Evolutionary conservation across 1,140 invertebrate species (phyloP).

Genomic region (Drosophila aff.): DNA sequence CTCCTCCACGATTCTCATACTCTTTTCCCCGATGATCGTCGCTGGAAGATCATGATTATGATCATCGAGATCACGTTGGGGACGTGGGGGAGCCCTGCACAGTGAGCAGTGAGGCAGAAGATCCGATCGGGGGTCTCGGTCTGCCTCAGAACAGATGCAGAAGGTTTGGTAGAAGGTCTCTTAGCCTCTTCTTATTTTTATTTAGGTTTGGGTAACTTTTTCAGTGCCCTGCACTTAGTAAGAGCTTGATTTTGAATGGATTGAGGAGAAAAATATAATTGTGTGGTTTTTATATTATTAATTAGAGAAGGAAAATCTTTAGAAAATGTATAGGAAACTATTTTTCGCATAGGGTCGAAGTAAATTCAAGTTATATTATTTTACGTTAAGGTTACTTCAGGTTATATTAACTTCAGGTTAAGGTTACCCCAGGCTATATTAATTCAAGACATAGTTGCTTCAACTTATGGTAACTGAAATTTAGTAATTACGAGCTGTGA

Average conservation of each 20-base stretch:
- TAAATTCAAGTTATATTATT: too few species aligned
- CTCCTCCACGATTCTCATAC: slow-evolving; percentile 12
- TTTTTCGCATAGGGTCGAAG: neutral
- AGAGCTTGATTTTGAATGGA: neutral
- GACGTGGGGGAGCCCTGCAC: neutral
- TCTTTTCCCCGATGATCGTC: slow-evolving; percentile 25
- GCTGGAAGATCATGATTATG: slow-evolving; percentile 34
- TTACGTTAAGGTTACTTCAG: too few species aligned
- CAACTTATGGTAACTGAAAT: neutral
- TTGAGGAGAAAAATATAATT: too few species aligned
- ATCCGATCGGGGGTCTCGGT: neutral
- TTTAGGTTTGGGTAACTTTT: neutral
- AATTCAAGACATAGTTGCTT: too few species aligned
- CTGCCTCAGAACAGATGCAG: neutral
- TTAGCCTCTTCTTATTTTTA: neutral
- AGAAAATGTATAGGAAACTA: neutral
- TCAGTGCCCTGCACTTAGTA: neutral
- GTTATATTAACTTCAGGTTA: too few species aligned
- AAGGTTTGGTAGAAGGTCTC: neutral
- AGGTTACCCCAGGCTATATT: too few species aligned
- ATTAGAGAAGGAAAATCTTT: neutral
- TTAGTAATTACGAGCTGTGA: neutral
- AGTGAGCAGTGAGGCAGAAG: slow-evolving; percentile 18
- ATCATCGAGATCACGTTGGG: slow-evolving; percentile 8
- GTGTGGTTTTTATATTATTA: neutral